Evolutionary conservation across 1,140 invertebrate genomes (phyloP), one percentile per base, ranked within the genome.

Genomic region (Drosophila ananassae): DNA sequence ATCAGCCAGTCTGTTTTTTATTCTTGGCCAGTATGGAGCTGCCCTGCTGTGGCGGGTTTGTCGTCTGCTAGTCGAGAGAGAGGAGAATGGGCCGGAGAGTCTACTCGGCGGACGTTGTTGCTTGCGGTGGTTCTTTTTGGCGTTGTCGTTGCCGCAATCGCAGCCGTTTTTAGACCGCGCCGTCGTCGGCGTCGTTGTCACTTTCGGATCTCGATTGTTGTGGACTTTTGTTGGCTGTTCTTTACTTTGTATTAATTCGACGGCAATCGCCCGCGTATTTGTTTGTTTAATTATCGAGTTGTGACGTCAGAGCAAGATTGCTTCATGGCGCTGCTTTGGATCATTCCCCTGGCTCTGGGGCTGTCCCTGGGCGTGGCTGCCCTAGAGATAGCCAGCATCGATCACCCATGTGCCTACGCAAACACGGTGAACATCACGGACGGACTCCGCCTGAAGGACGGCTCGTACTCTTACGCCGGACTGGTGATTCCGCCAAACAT

Each of bases 1-100:
- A 87, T 85, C 82, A 75, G 82, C 85, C 77, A 85, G 82, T 85
- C 58, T 73, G 82, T 82, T 87, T 85, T 85, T 85, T 85, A 85
- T 85, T 87, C 83, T 85, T 89, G 82, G 64, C 78, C 82, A 80
- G 82, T 69, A 82, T 85, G 82, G 82, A 81, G 78, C 82, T 77
- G 58, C 67, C 10, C 25, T 59, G 57, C 50, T 24, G 51, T 62
- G 48, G 67, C 58, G 47, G 47, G 37, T 63, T 50, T 30, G 37
- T 50, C 66, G 52, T 25, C 39, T 66, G 41, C 41, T 44, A 61
- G 22, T 13, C 25, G 24, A 48, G 47, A 53, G 37, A 25, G 30
- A 9, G n/a, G 48, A 66, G 37, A 56, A 24, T 32, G 53, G 32
- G 32, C 12, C 32, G 4, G 37, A 57, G 51, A 41, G 67, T 50